A percentile compares a stretch with the other conserved stretches of the same genome.
phyloP scores from a whole-genome alignment of 1,140 invertebrate species.

The Cylas formicarius region DNA sequence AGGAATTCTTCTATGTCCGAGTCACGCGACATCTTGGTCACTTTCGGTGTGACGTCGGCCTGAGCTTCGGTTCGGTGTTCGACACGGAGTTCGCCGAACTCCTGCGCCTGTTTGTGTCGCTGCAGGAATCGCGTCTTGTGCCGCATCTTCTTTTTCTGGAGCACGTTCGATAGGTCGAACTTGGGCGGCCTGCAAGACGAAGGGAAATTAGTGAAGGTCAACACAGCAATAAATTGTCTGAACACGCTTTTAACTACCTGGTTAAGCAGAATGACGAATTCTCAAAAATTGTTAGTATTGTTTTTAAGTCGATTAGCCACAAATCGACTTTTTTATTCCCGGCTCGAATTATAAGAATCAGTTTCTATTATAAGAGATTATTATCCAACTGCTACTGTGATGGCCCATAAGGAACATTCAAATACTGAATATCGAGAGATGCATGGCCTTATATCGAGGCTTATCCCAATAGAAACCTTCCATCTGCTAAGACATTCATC shows the following conservation, averaged over 20 bases:
- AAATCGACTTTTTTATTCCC: too few relatives aligned
- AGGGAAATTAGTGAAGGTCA: not conserved
- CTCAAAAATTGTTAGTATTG: slow-evolving; percentile 2
- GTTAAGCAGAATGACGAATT: too few relatives aligned
- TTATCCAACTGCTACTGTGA: too few relatives aligned
- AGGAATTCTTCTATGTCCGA: not conserved
- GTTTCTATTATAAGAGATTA: too few relatives aligned
- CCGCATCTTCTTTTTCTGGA: slow-evolving; percentile 30
- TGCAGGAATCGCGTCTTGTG: slow-evolving; percentile 26
- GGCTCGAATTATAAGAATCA: too few relatives aligned
- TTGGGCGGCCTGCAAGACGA: slow-evolving; percentile 31
- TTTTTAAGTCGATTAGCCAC: slow-evolving; percentile 6
- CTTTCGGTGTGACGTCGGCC: too few relatives aligned
- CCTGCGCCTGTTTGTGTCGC: slow-evolving; percentile 29
- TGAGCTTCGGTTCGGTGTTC: too few relatives aligned
- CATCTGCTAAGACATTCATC: too few relatives aligned
- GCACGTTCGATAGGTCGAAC: slow-evolving; percentile 31
- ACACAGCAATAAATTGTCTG: not conserved
- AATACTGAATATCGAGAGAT: slow-evolving; percentile 1
- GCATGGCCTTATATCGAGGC: not conserved
- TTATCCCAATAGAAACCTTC: too few relatives aligned
- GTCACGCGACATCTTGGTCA: too few relatives aligned
- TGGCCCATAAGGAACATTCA: too few relatives aligned
- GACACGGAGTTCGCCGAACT: too few relatives aligned
- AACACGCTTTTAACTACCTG: not conserved